Base-by-base conservation (phyloP, 2,888 invertebrate species). In the Ornithoptera priamus region DNA sequence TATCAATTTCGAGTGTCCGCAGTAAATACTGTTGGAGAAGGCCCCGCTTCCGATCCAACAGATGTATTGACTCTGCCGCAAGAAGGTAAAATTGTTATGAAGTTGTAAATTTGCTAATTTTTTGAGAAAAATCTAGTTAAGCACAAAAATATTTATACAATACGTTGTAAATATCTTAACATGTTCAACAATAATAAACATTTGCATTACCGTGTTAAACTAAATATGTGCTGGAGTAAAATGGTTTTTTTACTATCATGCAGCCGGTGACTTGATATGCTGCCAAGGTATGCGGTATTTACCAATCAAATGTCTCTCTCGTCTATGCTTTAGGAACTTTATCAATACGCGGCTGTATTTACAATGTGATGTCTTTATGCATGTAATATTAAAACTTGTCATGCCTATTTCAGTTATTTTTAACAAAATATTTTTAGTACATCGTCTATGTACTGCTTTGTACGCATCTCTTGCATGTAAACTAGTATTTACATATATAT, bases 1-100 rank as follows among this genome's bases (percentile, higher is more conserved):
- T 99, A 99, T 87, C 98, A 99, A 86, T 99, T 99, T 88, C 94
- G 99, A 73, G 97, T 99, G n/a, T 97, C 97, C 73, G 98, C 99
- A 18, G 96, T 98, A 17, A 99, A 99, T 88, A 96, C 96, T 65
- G 98, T 99, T 1, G 99, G 99, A 0, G 98, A 99, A 84, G 99
- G 99, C 4, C 95, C 96, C 0, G 95, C 97, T 2, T 98, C 98
- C 0, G 96, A 96, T 71, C 96, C 98, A 0, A 98, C 97, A 75
- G 97, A 97, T 81, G 94, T 97, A 67, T 95, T 99, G 67, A 96
- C 97, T 78, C 93, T 99, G 76, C 99, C 99, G 0, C 99, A 99
- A 93, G 98, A 99, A 95, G 97, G 98, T 98, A 94, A 39, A 42
- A 30, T 10, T 42, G 36, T 12, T 1, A 22, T 53, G 50, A 18